Conservation (phyloP, 1,140 invertebrate genomes). For the Papilio polyxenes region DNA sequence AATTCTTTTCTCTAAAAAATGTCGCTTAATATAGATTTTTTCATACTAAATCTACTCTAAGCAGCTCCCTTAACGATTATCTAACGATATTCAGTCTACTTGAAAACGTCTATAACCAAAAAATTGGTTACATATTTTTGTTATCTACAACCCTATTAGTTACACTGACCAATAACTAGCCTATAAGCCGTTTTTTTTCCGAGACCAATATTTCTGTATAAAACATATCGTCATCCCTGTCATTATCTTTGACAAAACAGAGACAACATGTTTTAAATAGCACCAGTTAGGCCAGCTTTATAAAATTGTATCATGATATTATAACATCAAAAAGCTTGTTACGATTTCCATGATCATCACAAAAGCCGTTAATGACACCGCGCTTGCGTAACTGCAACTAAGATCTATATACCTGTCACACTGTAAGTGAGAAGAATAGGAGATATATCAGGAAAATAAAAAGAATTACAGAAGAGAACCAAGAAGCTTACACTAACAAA, state of each 20-base stretch:
- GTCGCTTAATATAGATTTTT: not conserved
- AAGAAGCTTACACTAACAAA: no score
- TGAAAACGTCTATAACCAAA: not conserved
- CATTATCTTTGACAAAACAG: no score
- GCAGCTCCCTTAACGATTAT: not conserved
- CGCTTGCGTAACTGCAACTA: not conserved
- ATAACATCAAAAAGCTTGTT: not conserved
- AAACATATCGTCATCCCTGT: no score
- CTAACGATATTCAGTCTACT: not conserved
- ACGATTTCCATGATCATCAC: conserved; percentile 10
- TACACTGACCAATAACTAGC: not conserved
- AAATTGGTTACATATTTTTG: not conserved
- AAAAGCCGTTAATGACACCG: not conserved
- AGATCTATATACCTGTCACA: not conserved
- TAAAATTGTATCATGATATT: not conserved
- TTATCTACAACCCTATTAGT: not conserved
- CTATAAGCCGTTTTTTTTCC: not conserved
- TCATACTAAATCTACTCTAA: not conserved
- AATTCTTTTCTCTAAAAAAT: conserved; percentile 5
- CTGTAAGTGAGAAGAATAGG: not conserved
- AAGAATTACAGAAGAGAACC: not conserved
- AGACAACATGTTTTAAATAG: no score
- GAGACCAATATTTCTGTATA: no score
- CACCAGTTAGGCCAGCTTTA: not conserved
- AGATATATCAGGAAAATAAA: not conserved